phyloP scores from a whole-genome alignment of 2,888 invertebrate genomes.

The Oxycera nigricornis region DNA sequence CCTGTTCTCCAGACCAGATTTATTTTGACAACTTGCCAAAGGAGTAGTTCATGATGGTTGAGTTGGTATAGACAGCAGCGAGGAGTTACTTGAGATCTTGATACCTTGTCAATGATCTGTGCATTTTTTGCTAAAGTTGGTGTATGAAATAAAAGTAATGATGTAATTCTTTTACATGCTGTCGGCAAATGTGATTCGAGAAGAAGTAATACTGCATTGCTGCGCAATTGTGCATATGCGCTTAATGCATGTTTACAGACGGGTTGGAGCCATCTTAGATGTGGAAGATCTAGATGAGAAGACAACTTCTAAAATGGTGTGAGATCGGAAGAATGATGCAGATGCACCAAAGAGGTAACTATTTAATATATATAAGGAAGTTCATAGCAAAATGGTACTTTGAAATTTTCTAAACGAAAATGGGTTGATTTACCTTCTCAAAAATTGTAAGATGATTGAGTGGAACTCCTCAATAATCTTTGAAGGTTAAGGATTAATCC shows the following conservation, averaged over 20 bases:
- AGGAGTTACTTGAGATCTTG: background rate
- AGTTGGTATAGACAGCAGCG: background rate
- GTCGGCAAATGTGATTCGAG: background rate
- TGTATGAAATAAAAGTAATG: constrained; percentile 18
- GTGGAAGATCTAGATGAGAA: no score
- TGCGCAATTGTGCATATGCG: background rate
- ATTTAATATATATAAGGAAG: no score
- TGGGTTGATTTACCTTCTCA: no score
- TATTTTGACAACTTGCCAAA: constrained; percentile 5
- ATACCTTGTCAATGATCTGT: constrained; percentile 7
- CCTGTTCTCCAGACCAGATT: constrained; percentile 18
- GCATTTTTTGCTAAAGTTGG: background rate
- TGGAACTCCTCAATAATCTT: no score
- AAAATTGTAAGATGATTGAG: no score
- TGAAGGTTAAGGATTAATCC: no score
- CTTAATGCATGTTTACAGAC: background rate
- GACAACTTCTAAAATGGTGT: no score
- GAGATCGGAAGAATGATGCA: no score
- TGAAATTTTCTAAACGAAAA: no score
- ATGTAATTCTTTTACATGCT: background rate
- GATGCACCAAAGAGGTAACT: no score
- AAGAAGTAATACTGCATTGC: background rate
- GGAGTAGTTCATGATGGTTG: background rate
- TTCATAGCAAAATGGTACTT: no score
- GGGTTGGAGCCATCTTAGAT: background rate